phyloP scores from a whole-genome alignment of 2,113 vertebrate genomes.

The Channa maculata region DNA sequence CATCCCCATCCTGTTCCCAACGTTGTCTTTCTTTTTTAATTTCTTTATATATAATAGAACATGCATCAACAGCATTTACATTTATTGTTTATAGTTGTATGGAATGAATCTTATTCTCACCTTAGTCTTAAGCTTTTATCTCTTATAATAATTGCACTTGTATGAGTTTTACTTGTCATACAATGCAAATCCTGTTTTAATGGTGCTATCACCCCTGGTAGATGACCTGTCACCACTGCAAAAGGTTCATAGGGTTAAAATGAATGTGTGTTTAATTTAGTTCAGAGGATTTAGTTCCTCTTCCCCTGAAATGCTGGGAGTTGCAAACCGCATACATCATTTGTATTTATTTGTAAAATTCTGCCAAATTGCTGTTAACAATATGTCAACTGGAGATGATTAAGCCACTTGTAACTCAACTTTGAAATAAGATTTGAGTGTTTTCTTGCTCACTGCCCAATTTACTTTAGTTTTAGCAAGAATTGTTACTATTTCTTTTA shows the following conservation, averaged over 20 bases:
- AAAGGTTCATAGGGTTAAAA: neutral
- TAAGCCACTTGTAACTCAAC: neutral
- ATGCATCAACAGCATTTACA: too few species aligned
- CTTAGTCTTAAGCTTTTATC: constrained; percentile 4
- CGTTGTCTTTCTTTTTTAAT: too few species aligned
- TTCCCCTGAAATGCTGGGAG: neutral
- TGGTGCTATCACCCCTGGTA: neutral
- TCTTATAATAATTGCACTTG: neutral
- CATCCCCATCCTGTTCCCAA: too few species aligned
- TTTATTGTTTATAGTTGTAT: too few species aligned
- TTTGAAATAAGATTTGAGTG: neutral
- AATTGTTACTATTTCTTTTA: neutral
- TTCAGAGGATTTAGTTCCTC: neutral
- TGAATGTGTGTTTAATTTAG: neutral
- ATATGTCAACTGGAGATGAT: too few species aligned
- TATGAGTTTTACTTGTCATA: neutral
- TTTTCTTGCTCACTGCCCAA: neutral
- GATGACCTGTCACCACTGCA: neutral
- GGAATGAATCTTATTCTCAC: too few species aligned
- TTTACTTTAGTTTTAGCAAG: neutral
- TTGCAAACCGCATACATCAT: neutral
- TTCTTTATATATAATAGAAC: too few species aligned
- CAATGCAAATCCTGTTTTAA: neutral
- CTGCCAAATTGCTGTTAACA: neutral
- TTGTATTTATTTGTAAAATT: neutral